Evolutionary conservation across 2,797 vertebrate species (phyloP), one percentile per base, ranked within the genome.

Genomic region (Remorina albescens): DNA sequence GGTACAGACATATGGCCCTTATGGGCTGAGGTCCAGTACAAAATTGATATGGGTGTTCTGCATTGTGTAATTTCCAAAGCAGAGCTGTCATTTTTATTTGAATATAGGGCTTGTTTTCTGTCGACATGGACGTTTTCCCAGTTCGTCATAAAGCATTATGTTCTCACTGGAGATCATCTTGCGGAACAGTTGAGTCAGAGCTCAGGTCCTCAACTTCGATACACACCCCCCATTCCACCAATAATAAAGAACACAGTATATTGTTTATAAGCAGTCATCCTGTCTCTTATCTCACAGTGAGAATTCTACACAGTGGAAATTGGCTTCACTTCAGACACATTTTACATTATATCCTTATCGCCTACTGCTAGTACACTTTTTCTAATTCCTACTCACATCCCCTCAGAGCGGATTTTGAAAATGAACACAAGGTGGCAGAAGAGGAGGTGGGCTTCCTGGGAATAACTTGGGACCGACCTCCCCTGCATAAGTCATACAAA

Each of bases 351-450:
- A 64, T 12, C 37, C 23, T 12, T 30, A 18, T 23, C 34, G 42
- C 41, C 64, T 53, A 51, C 53, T 64, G 42, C 23, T 11, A 25
- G 30, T 47, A 19, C 19, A 41, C 37, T 39, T 39, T 4, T n/a
- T n/a, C n/a, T n/a, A n/a, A n/a, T 7, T 54, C 3, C 18, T 46
- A 16, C 54, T 74, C 54, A 26, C 19, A 34, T 75, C 32, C n/a
- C 47, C 28, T 41, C 13, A 25, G 28, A 51, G 59, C 36, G 71
- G 26, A 0, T 83, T 64, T 53, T 21, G 6, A 68, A 74, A 84
- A 66, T 42, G 71, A 75, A 73, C 85, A 88, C 84, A 74, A 88
- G 89, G 47, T 86, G 90, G 86, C 83, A 87, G 89, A 62, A 87
- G 76, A 78, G 83, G 47, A 46, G n/a, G 8, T 41, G 47, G 34